Base-by-base conservation (phyloP, 2,797 vertebrate genomes). In the Chrosomus eos region DNA sequence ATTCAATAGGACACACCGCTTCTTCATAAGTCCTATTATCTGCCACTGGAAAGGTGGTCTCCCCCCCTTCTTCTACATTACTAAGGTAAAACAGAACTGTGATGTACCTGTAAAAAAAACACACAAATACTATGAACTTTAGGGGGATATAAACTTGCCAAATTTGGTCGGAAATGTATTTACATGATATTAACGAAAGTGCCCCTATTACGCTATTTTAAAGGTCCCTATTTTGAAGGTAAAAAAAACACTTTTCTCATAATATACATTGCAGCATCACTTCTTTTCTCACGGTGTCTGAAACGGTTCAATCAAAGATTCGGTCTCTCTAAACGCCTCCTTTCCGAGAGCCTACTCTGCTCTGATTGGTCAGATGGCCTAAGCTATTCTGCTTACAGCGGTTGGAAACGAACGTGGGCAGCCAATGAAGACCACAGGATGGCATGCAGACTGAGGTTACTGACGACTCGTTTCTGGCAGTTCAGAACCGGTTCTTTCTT, bases 21-120 rank as follows among this genome's bases (percentile, higher is more conserved):
- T 99, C 98, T 90, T 99, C 97, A 1, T 97, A 99, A 0, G 98
- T 99, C 92, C 98, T 97, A 95, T 99, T 99, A 94, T 99, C 98
- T 89, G 98, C 98, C 83, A 99, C 97, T 89, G 98, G 98, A 93
- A 99, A 99, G 87, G 97, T 97, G 0, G 98, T 99, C 93, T 99
- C 98, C 2, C 98, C 98, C 60, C 98, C 98, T 85, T 96, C 97
- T 38, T 97, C 96, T 91, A 99, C 98, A 81, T 97, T 97, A 95
- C 99, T 99, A 94, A 99, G 94, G 94, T 99, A 99, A 95, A 99
- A 99, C 91, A 99, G 96, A 92, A 99, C 97, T 0, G 98, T 99
- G 94, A 98, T 96, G 85, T 99, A 99, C 95, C 98, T 99, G 93
- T 92, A 93, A 92, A 94, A 90, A 51, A 89, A 51, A 3, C n/a